phyloP scores from a whole-genome alignment of 2,797 vertebrate genomes.

The Sebastes elongatus region DNA sequence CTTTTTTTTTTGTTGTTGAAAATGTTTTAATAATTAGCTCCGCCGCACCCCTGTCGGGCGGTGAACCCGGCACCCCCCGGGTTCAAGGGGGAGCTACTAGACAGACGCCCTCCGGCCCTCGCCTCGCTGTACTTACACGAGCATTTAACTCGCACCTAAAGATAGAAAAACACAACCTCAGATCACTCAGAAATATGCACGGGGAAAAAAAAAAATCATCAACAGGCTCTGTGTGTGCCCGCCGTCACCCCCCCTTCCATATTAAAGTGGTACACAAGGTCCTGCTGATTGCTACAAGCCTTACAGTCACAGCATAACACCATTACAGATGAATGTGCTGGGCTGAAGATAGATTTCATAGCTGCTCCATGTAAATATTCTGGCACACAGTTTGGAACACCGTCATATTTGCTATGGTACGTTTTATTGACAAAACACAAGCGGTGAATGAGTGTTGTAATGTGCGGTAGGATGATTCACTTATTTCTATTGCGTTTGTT shows the following conservation, averaged over 20 bases:
- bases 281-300: slow-evolving; percentile 69
- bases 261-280: slow-evolving; percentile 66
- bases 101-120: slow-evolving; percentile 46
- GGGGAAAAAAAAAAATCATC: slow-evolving; percentile 50
- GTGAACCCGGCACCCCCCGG: slow-evolving; percentile 26
- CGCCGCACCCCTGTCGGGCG: slow-evolving; percentile 41
- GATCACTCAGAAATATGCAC: slow-evolving; percentile 57
- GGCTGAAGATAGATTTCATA: slow-evolving; percentile 48
- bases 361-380: slow-evolving; percentile 67
- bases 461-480: neutral
- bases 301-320: slow-evolving; percentile 63
- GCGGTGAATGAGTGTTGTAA: slow-evolving; percentile 7
- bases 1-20: slow-evolving; percentile 10
- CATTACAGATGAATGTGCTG: slow-evolving; percentile 63
- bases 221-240: slow-evolving; percentile 55
- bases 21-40: slow-evolving; percentile 69
- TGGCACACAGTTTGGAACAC: slow-evolving; percentile 52
- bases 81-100: slow-evolving; percentile 43
- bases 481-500: neutral
- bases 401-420: slow-evolving; percentile 47
- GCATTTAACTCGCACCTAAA: slow-evolving; percentile 58
- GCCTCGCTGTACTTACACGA: slow-evolving; percentile 51
- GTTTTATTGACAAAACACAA: slow-evolving; percentile 52
- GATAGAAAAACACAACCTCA: slow-evolving; percentile 43
- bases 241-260: slow-evolving; percentile 44